Evolutionary conservation across 2,797 vertebrate genomes (phyloP).

Genomic region (Cirrhinus molitorella): DNA sequence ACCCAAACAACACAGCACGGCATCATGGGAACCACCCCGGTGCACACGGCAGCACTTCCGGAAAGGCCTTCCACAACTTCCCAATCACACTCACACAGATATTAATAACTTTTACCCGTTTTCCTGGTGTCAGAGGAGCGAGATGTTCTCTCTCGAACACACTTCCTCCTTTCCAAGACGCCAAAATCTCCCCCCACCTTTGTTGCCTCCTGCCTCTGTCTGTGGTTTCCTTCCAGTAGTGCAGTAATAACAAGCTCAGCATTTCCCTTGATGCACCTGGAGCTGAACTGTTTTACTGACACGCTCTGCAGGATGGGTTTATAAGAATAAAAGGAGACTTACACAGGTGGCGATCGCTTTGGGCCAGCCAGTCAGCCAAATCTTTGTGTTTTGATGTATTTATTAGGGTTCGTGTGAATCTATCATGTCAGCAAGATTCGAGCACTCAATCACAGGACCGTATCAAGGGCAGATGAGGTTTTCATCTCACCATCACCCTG

Average conservation of each 20-base stretch:
- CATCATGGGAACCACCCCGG: slow-evolving; percentile 53
- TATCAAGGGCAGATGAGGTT: slow-evolving; percentile 30
- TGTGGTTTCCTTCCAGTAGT: slow-evolving; percentile 55
- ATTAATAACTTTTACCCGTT: slow-evolving; percentile 44
- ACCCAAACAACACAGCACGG: slow-evolving; percentile 49
- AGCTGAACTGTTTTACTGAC: slow-evolving; percentile 12
- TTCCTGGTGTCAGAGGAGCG: slow-evolving; percentile 40
- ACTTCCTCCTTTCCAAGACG: slow-evolving; percentile 41
- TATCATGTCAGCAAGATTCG: slow-evolving; percentile 36
- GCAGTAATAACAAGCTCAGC: slow-evolving; percentile 51
- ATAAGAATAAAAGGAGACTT: slow-evolving; percentile 23
- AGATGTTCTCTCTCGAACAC: slow-evolving; percentile 28
- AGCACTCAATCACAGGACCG: slow-evolving; percentile 6
- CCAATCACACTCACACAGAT: slow-evolving; percentile 36
- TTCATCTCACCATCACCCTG: slow-evolving; percentile 28
- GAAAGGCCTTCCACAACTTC: slow-evolving; percentile 45
- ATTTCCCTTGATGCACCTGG: slow-evolving; percentile 50
- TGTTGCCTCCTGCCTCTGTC: slow-evolving; percentile 23
- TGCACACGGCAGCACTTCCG: slow-evolving; percentile 39
- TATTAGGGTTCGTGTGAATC: slow-evolving; percentile 41
- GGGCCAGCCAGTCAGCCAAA: neutral
- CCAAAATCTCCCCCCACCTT: slow-evolving; percentile 8
- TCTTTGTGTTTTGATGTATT: slow-evolving; percentile 37
- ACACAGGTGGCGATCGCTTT: slow-evolving; percentile 34
- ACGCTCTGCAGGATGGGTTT: slow-evolving; percentile 8